phyloP scores from a whole-genome alignment of 2,797 vertebrate genomes.

The Gephyroberyx darwinii region DNA sequence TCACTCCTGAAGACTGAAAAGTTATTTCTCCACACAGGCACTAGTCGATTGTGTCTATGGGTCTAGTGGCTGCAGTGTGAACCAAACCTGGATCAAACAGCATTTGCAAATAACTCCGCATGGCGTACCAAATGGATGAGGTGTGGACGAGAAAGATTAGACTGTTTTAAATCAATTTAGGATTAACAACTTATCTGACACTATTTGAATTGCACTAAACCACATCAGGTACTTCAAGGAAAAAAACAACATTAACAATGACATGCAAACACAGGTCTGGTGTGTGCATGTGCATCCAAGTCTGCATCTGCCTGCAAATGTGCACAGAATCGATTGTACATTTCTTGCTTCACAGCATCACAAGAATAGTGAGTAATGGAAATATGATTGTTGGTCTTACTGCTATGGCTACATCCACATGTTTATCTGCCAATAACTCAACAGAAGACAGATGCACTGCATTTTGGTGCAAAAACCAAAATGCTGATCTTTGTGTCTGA shows the following conservation, averaged over 20 bases:
- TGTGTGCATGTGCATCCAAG: neutral
- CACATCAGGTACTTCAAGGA: neutral
- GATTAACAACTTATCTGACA: neutral
- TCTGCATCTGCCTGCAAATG: neutral
- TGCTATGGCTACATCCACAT: conserved; percentile 37
- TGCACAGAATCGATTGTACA: neutral
- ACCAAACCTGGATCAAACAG: conserved; percentile 13
- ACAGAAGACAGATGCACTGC: conserved; percentile 45
- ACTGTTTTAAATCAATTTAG: conserved; percentile 1
- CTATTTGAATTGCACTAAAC: neutral
- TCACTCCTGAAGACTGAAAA: conserved; percentile 57
- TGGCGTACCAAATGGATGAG: neutral
- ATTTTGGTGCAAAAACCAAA: conserved; percentile 60
- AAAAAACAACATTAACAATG: neutral
- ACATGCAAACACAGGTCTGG: neutral
- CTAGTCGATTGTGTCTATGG: conserved; percentile 13
- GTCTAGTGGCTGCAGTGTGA: conserved; percentile 13
- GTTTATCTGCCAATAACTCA: conserved; percentile 45
- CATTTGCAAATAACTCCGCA: conserved; percentile 21
- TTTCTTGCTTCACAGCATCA: neutral
- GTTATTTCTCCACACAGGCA: conserved; percentile 50
- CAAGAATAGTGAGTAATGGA: conserved; percentile 31
- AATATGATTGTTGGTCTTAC: conserved; percentile 37
- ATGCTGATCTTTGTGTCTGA: conserved; percentile 35
- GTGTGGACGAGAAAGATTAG: neutral